Evolutionary conservation across 2,888 invertebrate species (phyloP).

Genomic region (Merodon equestris): DNA sequence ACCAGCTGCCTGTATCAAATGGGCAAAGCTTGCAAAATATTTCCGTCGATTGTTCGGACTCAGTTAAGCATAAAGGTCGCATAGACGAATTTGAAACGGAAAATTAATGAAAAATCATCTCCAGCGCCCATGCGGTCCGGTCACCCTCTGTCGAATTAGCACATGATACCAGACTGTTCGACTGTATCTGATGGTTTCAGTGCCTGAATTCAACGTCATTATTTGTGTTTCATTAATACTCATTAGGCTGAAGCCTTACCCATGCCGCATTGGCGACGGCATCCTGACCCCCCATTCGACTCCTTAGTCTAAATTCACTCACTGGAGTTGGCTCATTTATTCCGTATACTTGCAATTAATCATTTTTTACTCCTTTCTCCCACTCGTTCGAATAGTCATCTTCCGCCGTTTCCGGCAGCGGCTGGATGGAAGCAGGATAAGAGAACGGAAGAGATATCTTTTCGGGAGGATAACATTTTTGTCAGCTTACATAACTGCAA

Average conservation of each 20-base stretch:
- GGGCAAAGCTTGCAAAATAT: slow-evolving; percentile 42
- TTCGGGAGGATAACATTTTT: slow-evolving; percentile 60
- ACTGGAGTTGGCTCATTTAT: slow-evolving; percentile 61
- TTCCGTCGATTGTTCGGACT: slow-evolving; percentile 39
- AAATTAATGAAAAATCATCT: slow-evolving; percentile 65
- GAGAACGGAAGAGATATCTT: slow-evolving; percentile 48
- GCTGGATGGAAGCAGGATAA: slow-evolving; percentile 16
- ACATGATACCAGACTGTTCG: slow-evolving; percentile 57
- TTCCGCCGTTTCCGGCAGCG: slow-evolving; percentile 5
- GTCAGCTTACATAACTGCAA: slow-evolving; percentile 68
- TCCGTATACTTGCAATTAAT: slow-evolving; percentile 62
- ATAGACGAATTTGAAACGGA: slow-evolving; percentile 49
- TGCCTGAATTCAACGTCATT: slow-evolving; percentile 48
- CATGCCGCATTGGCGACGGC: slow-evolving; percentile 8
- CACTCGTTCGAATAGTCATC: slow-evolving; percentile 7
- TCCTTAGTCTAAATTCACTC: slow-evolving; percentile 36
- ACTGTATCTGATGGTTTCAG: slow-evolving; percentile 63
- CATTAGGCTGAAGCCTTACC: slow-evolving; percentile 48
- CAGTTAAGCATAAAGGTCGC: slow-evolving; percentile 44
- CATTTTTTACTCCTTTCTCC: slow-evolving; percentile 55
- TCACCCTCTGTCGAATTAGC: slow-evolving; percentile 17
- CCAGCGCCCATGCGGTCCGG: slow-evolving; percentile 9
- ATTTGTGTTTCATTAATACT: slow-evolving; percentile 68
- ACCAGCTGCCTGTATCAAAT: slow-evolving; percentile 23
- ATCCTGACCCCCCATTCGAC: background rate